phyloP scores from a whole-genome alignment of 2,113 vertebrate genomes.

The Macrotis lagotis region DNA sequence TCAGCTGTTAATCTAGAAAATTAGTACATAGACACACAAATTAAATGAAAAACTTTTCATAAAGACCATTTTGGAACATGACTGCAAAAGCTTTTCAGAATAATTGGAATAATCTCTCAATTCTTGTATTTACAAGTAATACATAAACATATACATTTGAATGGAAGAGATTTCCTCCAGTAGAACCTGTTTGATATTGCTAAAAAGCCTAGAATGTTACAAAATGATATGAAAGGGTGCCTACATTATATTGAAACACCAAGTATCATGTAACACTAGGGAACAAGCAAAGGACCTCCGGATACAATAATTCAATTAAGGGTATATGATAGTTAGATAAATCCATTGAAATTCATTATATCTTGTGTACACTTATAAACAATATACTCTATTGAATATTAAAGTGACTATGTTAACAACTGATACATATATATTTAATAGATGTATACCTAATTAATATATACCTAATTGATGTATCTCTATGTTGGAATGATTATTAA shows the following conservation, averaged over 20 bases:
- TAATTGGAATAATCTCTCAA: conserved; percentile 55
- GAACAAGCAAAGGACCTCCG: conserved; percentile 51
- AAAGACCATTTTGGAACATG: conserved; percentile 41
- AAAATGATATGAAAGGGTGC: conserved; percentile 50
- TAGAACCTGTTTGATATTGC: conserved; percentile 28
- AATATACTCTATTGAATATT: conserved; percentile 53
- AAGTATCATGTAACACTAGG: conserved; percentile 39
- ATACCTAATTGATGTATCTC: conserved; percentile 65
- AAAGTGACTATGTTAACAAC: conserved; percentile 64
- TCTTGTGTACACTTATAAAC: conserved; percentile 74
- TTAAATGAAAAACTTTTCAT: conserved; percentile 40
- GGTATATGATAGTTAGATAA: neutral
- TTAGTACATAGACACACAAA: conserved; percentile 27
- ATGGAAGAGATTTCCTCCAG: conserved; percentile 58
- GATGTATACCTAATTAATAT: conserved; percentile 66
- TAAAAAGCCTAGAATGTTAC: conserved; percentile 49
- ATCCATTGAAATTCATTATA: neutral
- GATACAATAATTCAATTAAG: neutral
- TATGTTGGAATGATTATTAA: conserved; percentile 67
- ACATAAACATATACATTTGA: conserved; percentile 34
- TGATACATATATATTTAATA: conserved; percentile 55
- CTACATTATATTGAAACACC: conserved; percentile 49
- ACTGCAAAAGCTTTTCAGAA: conserved; percentile 57
- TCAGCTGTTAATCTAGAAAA: conserved; percentile 52
- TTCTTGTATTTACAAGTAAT: conserved; percentile 18